These are phyloP conservation scores for Catharus bicknelli DNA, from an alignment of 2,113 vertebrate genomes.

Conservation along the genomic window DNA sequence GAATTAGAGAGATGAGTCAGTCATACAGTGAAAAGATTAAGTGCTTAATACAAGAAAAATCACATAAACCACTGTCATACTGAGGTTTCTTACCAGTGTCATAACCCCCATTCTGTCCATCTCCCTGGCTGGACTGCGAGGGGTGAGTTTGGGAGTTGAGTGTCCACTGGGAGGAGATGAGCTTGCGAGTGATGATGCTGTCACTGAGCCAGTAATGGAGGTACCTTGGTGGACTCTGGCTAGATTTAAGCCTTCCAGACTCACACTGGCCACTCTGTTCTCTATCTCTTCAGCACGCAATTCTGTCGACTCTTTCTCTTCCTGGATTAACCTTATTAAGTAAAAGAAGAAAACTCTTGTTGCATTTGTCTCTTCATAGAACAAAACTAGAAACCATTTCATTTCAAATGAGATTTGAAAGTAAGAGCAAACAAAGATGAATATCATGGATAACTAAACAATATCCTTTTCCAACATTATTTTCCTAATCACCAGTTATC, in stretches of 20 bases:
- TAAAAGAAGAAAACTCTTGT: background rate
- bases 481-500: background rate
- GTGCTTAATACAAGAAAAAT: background rate
- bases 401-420: background rate
- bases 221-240: conserved; percentile 90
- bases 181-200: conserved; percentile 93
- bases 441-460: background rate
- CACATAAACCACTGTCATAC: background rate
- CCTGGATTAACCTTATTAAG: conserved; percentile 89
- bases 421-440: background rate
- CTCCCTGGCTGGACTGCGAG: conserved; percentile 91
- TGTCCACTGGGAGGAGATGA: conserved; percentile 98
- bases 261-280: conserved; percentile 95
- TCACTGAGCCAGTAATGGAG: conserved; percentile 94
- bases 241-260: conserved; percentile 94
- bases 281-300: conserved; percentile 97
- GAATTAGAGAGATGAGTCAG: background rate
- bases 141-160: conserved; percentile 94
- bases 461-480: background rate
- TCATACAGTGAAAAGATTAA: background rate
- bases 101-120: conserved; percentile 98
- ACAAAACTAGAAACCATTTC: background rate
- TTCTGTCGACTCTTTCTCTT: conserved; percentile 98
- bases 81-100: conserved; percentile 85
- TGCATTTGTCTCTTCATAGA: background rate